Conservation (phyloP, 2,113 vertebrate species). For the Oncorhynchus keta region DNA sequence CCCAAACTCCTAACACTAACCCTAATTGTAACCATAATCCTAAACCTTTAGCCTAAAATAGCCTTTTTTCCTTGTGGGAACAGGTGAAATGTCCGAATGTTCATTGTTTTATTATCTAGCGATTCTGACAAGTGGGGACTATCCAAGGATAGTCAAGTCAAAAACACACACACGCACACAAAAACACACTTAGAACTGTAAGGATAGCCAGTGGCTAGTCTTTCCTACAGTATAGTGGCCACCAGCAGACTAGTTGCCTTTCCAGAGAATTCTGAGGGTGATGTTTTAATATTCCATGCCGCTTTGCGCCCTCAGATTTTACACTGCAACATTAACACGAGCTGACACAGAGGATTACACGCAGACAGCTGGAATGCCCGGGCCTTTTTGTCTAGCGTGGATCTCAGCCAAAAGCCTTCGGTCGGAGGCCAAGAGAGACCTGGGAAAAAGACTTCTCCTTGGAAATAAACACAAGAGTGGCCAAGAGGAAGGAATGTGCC, state of each 20-base stretch:
- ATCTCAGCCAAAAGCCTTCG: constrained; percentile 80
- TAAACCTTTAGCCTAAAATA: no score
- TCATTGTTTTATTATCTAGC: no score
- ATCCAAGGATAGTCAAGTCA: no score
- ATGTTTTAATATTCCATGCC: constrained; percentile 91
- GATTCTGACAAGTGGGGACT: no score
- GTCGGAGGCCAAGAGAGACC: constrained; percentile 88
- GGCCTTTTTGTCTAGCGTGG: constrained; percentile 93
- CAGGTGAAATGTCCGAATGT: no score
- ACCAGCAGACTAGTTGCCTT: constrained; percentile 80
- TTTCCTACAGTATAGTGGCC: constrained; percentile 17
- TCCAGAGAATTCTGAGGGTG: constrained; percentile 89
- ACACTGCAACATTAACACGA: constrained; percentile 97
- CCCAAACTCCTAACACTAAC: no score
- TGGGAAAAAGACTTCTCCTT: constrained; percentile 90
- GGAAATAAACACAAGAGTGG: constrained; percentile 76
- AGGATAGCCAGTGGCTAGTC: constrained; percentile 30
- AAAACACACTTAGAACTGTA: constrained; percentile 11
- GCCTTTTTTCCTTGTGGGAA: no score
- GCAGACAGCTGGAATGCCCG: constrained; percentile 98
- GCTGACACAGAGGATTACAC: constrained; percentile 99
- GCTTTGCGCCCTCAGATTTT: constrained; percentile 96
- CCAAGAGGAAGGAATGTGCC: constrained; percentile 67
- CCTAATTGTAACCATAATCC: no score
- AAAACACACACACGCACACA: no score